Conservation (phyloP, 37 sponge, comb jelly and placozoan species). For the Ephydatia muelleri region DNA sequence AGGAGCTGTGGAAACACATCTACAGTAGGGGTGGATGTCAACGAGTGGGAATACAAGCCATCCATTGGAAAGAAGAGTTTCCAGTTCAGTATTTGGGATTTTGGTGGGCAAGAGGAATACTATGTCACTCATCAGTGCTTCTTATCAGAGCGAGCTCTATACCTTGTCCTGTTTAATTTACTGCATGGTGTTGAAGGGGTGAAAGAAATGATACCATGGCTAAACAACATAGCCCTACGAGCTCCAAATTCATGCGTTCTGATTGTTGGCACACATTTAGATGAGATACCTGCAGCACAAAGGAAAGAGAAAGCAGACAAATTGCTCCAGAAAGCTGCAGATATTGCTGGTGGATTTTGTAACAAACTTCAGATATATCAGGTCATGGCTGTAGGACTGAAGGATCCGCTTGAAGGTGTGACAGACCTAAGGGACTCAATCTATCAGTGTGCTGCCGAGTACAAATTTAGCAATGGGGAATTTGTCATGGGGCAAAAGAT, state of each 20-base stretch:
- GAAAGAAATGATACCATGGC: constrained; percentile 48
- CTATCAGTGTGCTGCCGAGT: constrained; percentile 76
- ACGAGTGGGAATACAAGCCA: constrained; percentile 36
- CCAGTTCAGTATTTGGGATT: constrained; percentile 73
- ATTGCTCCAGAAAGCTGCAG: constrained; percentile 47
- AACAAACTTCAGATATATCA: constrained; percentile 61
- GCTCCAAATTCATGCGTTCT: constrained; percentile 40
- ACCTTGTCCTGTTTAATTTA: constrained; percentile 56
- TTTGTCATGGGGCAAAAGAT: constrained; percentile 81
- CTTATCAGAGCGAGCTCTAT: constrained; percentile 63
- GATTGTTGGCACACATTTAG: constrained; percentile 62
- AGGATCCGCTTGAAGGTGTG: constrained; percentile 59
- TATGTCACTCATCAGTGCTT: constrained; percentile 79
- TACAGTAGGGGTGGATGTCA: constrained; percentile 21
- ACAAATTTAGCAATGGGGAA: constrained; percentile 41
- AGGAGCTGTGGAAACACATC: constrained; percentile 31
- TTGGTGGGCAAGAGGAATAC: constrained; percentile 74
- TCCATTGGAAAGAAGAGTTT: constrained; percentile 20
- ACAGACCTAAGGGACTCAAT: constrained; percentile 74
- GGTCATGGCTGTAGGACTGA: constrained; percentile 63
- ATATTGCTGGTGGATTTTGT: constrained; percentile 33
- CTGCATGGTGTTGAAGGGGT: constrained; percentile 41
- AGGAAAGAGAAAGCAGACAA: constrained; percentile 33
- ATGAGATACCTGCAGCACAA: constrained; percentile 43
- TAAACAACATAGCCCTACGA: constrained; percentile 57